Evolutionary conservation across 2,888 invertebrate genomes (phyloP).

Genomic region (Rugalucina vietnamica): DNA sequence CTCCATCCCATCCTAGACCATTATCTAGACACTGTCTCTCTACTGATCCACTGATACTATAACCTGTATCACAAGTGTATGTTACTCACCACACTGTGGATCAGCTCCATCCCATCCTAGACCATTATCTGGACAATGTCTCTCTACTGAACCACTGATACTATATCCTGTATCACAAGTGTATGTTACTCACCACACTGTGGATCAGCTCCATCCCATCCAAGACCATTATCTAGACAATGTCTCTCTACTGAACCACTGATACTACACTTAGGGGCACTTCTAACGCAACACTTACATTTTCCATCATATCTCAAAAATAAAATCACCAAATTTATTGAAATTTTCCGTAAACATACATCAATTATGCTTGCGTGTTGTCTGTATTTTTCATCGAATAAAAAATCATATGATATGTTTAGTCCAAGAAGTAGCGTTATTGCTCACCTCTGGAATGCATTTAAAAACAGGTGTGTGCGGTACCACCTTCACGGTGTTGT

Average conservation of each 20-base stretch:
- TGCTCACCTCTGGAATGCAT: no score
- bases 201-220: slow-evolving; percentile 37
- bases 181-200: slow-evolving; percentile 20
- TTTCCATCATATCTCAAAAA: no score
- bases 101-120: slow-evolving; percentile 30
- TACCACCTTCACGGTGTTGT: no score
- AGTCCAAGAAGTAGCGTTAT: no score
- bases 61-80: slow-evolving; percentile 10
- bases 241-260: background rate
- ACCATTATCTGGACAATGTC: slow-evolving; percentile 18
- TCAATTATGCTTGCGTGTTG: no score
- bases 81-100: slow-evolving; percentile 37
- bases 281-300: no score
- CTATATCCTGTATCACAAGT: slow-evolving; percentile 5
- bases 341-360: no score
- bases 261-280: background rate
- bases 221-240: slow-evolving; percentile 21
- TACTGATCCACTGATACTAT: background rate
- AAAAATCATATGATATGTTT: background rate
- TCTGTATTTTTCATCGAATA: no score
- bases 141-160: background rate
- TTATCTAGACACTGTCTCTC: background rate
- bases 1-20: slow-evolving; percentile 37
- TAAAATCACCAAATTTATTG: no score
- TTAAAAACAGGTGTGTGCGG: no score